Evolutionary conservation across 2,797 vertebrate genomes (phyloP).

Genomic region (Periophthalmus magnuspinnatus): DNA sequence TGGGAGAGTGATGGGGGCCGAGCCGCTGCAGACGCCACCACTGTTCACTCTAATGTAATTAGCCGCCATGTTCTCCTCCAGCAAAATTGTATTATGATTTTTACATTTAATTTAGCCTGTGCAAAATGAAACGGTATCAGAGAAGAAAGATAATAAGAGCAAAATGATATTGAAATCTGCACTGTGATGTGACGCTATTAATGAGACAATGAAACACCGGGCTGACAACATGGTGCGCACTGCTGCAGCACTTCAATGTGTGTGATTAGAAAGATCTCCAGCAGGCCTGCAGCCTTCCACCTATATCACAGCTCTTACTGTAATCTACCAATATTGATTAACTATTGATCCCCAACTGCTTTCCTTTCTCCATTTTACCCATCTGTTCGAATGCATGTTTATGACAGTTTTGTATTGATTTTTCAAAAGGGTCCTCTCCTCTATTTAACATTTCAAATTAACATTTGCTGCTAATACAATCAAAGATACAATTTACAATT

Average conservation of each 20-base stretch:
- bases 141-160: constrained; percentile 70
- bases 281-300: constrained; percentile 28
- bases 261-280: constrained; percentile 58
- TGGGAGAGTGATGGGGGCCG: constrained; percentile 64
- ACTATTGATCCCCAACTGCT: constrained; percentile 54
- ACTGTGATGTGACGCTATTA: constrained; percentile 71
- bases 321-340: constrained; percentile 43
- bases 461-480: constrained; percentile 25
- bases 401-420: constrained; percentile 56
- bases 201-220: constrained; percentile 63
- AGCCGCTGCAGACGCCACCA: constrained; percentile 55
- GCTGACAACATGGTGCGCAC: constrained; percentile 57
- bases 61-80: constrained; percentile 69
- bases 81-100: constrained; percentile 73
- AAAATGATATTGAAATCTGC: constrained; percentile 68
- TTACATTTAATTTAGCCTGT: constrained; percentile 75
- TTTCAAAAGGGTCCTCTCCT: constrained; percentile 29
- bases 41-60: constrained; percentile 74
- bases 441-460: constrained; percentile 19
- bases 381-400: constrained; percentile 60
- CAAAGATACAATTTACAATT: constrained; percentile 33
- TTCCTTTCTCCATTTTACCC: constrained; percentile 46
- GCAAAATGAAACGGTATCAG: constrained; percentile 75
- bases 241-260: constrained; percentile 60
- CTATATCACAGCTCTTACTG: constrained; percentile 11